Evolutionary conservation across 2,113 vertebrate genomes (phyloP).

Genomic region (Embiotoca jacksoni): DNA sequence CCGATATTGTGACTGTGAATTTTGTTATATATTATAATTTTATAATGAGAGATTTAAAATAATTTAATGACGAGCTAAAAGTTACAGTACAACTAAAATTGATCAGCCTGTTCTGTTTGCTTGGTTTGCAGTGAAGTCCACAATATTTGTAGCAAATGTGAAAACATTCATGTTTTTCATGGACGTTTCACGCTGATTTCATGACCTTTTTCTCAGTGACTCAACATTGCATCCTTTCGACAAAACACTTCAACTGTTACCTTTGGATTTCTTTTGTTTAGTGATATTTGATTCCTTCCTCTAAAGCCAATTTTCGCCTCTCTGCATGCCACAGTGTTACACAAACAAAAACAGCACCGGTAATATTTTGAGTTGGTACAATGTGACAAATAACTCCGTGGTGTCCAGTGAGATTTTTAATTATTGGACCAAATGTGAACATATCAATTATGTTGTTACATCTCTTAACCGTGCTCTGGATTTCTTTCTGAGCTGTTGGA

Average conservation of each 20-base stretch:
- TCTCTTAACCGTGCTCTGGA: background rate
- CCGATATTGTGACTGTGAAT: no score
- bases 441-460: conserved; percentile 1
- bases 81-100: no score
- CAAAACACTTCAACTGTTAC: conserved; percentile 9
- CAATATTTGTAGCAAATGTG: conserved; percentile 48
- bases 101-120: background rate
- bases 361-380: conserved; percentile 4
- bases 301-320: conserved; percentile 7
- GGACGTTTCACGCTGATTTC: conserved; percentile 5
- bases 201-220: background rate
- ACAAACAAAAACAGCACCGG: conserved; percentile 40
- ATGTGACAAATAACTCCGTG: background rate
- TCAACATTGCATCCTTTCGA: background rate
- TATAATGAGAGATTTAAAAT: no score
- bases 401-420: conserved; percentile 17
- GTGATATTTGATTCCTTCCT: background rate
- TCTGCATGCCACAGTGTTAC: conserved; percentile 23
- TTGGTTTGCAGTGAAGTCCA: conserved; percentile 6
- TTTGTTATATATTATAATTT: no score
- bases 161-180: conserved; percentile 22
- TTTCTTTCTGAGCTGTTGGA: conserved; percentile 18
- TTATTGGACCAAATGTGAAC: conserved; percentile 47
- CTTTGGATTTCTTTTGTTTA: conserved; percentile 6
- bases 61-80: no score